Conservation (phyloP, 2,797 vertebrate genomes). For the Rhynchonycteris naso region DNA sequence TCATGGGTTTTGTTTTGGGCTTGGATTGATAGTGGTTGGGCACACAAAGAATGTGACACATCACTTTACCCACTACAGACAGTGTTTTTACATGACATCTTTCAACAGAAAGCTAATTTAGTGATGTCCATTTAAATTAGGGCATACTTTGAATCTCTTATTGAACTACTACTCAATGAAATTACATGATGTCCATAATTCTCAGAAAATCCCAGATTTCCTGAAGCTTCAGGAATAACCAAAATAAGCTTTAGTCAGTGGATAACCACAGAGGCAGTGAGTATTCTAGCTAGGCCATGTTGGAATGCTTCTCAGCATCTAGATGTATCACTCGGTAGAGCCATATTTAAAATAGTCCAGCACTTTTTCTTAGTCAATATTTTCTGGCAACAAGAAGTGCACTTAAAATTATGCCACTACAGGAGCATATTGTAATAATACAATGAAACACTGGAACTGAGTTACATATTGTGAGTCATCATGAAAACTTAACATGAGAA, state of each 20-base stretch:
- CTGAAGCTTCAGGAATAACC: background rate
- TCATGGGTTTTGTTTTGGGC: background rate
- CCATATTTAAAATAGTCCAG: background rate
- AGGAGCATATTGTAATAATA: background rate
- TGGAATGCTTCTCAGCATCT: background rate
- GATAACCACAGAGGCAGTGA: background rate
- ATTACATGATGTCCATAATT: background rate
- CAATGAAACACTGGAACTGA: background rate
- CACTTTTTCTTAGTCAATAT: background rate
- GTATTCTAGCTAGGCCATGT: background rate
- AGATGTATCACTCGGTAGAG: accelerated
- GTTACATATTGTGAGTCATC: background rate
- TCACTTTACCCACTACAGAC: background rate
- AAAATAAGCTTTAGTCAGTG: background rate
- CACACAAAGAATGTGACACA: background rate
- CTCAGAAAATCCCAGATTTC: background rate
- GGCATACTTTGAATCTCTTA: background rate
- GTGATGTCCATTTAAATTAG: background rate
- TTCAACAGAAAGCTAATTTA: background rate
- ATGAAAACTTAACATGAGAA: background rate
- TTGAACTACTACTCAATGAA: background rate
- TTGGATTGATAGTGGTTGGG: background rate
- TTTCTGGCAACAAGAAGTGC: background rate
- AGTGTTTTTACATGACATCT: background rate
- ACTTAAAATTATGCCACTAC: background rate